phyloP scores from a whole-genome alignment of 2,797 vertebrate genomes.

The Hypotaenidia okinawae region DNA sequence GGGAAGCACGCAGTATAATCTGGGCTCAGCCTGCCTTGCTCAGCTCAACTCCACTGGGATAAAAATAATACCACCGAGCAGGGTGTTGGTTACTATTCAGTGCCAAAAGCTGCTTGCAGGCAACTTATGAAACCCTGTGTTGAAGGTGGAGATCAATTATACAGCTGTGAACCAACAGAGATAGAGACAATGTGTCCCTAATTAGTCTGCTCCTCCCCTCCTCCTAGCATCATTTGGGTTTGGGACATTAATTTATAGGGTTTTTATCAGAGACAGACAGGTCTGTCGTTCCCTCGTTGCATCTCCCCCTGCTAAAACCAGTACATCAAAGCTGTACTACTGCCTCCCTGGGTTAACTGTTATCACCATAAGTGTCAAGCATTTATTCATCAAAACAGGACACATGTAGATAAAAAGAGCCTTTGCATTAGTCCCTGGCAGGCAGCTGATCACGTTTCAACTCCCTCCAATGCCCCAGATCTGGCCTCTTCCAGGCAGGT shows the following conservation, averaged over 20 bases:
- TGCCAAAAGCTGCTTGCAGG: not conserved
- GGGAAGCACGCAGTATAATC: slow-evolving; percentile 1
- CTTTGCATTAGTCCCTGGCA: not conserved
- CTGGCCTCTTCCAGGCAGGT: not conserved
- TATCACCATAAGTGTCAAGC: not conserved
- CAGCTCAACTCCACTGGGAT: not conserved
- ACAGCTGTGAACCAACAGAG: not conserved
- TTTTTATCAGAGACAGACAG: not conserved
- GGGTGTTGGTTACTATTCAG: not conserved
- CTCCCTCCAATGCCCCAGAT: not conserved
- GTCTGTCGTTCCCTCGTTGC: not conserved
- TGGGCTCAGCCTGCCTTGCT: slow-evolving; percentile 23
- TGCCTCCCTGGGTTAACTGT: not conserved
- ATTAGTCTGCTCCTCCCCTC: not conserved
- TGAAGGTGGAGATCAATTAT: not conserved
- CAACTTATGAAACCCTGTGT: not conserved
- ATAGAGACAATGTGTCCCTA: not conserved
- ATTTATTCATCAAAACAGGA: not conserved
- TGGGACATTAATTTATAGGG: not conserved
- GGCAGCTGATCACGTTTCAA: not conserved
- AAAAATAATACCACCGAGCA: not conserved
- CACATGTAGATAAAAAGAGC: not conserved
- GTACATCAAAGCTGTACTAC: not conserved
- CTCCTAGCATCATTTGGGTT: not conserved
- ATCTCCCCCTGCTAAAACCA: not conserved